Base-by-base conservation (phyloP, 2,797 vertebrate species). In the Potorous gilbertii region DNA sequence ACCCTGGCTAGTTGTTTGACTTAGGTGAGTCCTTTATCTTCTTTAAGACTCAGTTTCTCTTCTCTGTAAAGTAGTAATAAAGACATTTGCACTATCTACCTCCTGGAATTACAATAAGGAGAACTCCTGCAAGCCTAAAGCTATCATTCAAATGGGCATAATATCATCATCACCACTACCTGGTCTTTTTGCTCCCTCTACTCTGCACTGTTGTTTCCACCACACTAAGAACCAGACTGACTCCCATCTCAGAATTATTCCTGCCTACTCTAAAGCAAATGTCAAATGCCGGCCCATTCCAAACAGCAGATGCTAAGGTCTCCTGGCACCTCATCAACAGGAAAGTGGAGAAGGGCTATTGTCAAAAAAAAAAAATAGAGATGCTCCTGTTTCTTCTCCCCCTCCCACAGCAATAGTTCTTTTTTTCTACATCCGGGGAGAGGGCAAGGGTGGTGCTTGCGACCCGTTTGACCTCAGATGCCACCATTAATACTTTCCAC, bases 1-100 rank as follows among this genome's bases (percentile, higher is more conserved):
- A 66, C 91, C 90, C 95, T 16, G 52, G 5, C n/a, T 55, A 91
- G 4, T 31, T 1, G 27, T 29, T 29, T n/a, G 91, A 40, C 0
- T 0, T 2, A 0, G 3, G 81, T 54, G n/a, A 57, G 56, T 29
- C 31, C 0, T 0, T 1, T 1, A 14, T 1, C 50, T 1, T 34
- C 59, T 90, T 46, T 5, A 54, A 24, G 81, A 46, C 94, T 92
- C 59, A 5, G 66, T 54, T 52, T n/a, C 90, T 90, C 56, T 2
- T 11, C 92, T 11, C 56, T 31, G 91, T 66, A 40, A 31, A 0
- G 92, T 54, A 91, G 89, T 12, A 27, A 40, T 57, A 54, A 3
- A 28, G 90, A 55, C 46, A 54, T 52, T 52, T 18, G 93, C 54
- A 54, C 52, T 28, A 9, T 40, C 66, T 24, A 8, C 1, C 0